These are phyloP conservation scores for Andrena haemorrhoa DNA, from an alignment of 2,888 invertebrate genomes.

Conservation along the genomic window DNA sequence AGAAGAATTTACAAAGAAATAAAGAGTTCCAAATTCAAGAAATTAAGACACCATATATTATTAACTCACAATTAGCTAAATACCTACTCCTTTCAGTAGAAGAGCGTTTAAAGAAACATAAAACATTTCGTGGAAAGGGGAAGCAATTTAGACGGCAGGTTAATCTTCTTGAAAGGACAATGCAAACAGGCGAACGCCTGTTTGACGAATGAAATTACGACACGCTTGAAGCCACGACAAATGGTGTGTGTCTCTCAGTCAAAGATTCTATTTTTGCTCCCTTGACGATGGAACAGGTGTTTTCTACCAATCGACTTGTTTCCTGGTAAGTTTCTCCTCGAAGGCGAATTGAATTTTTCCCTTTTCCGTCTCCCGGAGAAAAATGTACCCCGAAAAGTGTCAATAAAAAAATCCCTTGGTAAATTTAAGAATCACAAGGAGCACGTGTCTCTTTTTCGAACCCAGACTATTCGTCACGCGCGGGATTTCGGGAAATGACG, in stretches of 20 bases:
- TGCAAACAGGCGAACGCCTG: conserved; percentile 26
- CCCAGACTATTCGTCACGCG: conserved; percentile 37
- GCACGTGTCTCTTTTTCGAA: background rate
- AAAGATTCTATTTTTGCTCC: conserved; percentile 66
- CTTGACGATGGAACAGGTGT: conserved; percentile 66
- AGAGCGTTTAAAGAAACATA: background rate
- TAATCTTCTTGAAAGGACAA: conserved; percentile 55
- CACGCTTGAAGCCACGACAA: conserved; percentile 66
- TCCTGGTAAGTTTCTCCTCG: conserved; percentile 22
- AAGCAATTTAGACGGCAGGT: conserved; percentile 34
- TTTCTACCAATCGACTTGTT: conserved; percentile 48
- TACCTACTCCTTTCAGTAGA: background rate
- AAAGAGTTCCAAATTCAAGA: background rate
- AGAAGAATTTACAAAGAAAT: background rate
- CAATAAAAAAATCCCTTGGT: background rate
- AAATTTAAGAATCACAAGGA: conserved; percentile 24
- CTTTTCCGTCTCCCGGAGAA: background rate
- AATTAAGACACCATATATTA: background rate
- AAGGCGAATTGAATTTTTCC: conserved; percentile 8
- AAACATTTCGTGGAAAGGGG: conserved; percentile 29
- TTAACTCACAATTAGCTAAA: background rate
- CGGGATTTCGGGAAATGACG: conserved; percentile 31
- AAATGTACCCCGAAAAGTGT: background rate
- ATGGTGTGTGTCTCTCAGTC: conserved; percentile 71
- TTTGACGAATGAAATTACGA: conserved; percentile 72